Evolutionary conservation across 2,797 vertebrate species (phyloP).

Genomic region (Cygnus olor): DNA sequence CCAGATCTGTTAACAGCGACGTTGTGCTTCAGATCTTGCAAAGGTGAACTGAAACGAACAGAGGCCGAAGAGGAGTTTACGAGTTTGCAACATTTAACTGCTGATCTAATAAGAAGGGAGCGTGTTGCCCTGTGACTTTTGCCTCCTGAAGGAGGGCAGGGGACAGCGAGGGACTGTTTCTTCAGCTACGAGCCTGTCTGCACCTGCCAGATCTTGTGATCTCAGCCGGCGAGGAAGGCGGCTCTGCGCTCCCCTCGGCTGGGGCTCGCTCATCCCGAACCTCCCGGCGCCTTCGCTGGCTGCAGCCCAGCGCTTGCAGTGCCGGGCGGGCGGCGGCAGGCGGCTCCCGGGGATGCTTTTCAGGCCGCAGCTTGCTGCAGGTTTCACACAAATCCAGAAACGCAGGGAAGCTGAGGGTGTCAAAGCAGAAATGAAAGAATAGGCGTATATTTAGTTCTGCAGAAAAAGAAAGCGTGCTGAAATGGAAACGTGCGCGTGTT

Average conservation of each 20-base stretch:
- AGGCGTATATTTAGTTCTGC: background rate
- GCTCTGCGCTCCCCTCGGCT: background rate
- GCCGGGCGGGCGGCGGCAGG: slow-evolving; percentile 50
- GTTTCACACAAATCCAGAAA: background rate
- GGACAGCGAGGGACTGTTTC: background rate
- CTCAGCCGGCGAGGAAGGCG: background rate
- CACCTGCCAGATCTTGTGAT: background rate
- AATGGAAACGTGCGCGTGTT: background rate
- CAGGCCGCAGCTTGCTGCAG: background rate
- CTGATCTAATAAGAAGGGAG: background rate
- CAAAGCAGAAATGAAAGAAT: background rate
- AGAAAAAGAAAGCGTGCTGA: background rate
- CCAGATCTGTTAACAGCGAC: background rate
- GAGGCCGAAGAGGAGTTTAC: background rate
- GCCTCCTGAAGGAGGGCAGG: background rate
- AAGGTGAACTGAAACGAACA: background rate
- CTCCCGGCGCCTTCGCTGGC: background rate
- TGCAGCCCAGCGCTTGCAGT: background rate
- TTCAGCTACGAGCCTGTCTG: background rate
- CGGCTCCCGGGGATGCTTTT: slow-evolving; percentile 40
- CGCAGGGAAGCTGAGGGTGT: fast-evolving
- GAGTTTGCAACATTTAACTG: background rate
- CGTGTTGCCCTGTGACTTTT: fast-evolving
- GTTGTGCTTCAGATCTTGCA: background rate
- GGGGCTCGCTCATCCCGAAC: background rate